Percentiles rank a stretch among this genome's conserved stretches.
Conservation (phyloP, 1,140 invertebrate species). For the Aphaenogaster floridana region DNA sequence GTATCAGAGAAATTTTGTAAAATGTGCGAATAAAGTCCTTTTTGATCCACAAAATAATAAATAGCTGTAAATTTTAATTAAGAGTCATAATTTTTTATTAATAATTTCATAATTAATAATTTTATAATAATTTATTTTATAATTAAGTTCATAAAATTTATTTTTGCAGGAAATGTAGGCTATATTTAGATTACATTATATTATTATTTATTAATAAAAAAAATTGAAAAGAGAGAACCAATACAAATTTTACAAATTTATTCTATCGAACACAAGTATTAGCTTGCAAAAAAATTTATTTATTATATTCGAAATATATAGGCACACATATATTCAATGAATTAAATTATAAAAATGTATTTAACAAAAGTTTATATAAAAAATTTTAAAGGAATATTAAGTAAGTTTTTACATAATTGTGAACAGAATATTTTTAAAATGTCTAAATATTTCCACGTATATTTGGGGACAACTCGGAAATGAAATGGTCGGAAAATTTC, state of each 20-base stretch:
- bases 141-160: neutral
- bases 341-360: neutral
- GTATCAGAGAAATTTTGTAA: neutral
- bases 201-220: neutral
- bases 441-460: neutral
- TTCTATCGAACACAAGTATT: neutral
- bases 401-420: neutral
- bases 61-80: conserved; percentile 27
- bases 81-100: neutral
- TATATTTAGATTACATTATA: neutral
- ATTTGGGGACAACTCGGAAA: conserved; percentile 13
- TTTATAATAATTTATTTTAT: too few relatives aligned
- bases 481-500: conserved; percentile 28
- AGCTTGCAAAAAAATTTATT: neutral
- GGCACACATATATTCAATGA: neutral
- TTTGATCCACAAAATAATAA: neutral
- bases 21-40: neutral
- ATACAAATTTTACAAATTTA: neutral
- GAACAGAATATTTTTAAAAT: conserved; percentile 1
- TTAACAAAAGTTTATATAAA: neutral
- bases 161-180: conserved; percentile 2
- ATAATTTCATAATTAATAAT: too few relatives aligned
- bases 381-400: neutral
- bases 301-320: neutral
- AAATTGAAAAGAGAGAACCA: neutral